A percentile compares a stretch with the other conserved stretches of the same genome.
Conservation (phyloP, 2,113 vertebrate species). For the Cinclus cinclus region DNA sequence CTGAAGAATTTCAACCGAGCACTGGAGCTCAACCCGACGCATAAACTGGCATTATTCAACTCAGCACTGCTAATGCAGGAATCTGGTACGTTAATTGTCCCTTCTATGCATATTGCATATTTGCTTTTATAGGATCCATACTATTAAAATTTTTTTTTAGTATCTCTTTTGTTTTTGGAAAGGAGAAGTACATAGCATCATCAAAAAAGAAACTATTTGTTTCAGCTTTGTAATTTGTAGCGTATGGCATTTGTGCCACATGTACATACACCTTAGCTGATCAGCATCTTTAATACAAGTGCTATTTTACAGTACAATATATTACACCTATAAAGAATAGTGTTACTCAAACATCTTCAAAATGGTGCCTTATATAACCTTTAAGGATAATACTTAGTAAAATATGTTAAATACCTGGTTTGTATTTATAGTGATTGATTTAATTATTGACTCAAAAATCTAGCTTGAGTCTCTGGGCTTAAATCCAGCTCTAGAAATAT, state of each 20-base stretch:
- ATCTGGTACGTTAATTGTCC: constrained; percentile 82
- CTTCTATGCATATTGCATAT: neutral
- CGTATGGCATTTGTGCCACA: neutral
- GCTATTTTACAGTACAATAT: neutral
- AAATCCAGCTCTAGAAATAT: neutral
- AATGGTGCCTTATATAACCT: neutral
- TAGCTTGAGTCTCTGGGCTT: neutral
- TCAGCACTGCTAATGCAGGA: constrained; percentile 98
- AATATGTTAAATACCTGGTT: neutral
- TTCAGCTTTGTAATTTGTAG: neutral
- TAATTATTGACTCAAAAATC: neutral
- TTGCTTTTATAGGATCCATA: neutral
- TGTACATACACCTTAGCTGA: neutral
- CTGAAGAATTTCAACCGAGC: constrained; percentile 93
- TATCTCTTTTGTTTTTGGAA: neutral
- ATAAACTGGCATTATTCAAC: constrained; percentile 95
- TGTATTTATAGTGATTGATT: neutral
- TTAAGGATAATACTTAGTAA: neutral
- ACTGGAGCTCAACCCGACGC: constrained; percentile 87
- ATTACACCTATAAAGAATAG: neutral
- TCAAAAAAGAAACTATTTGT: neutral
- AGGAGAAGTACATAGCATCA: neutral
- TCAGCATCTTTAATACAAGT: neutral
- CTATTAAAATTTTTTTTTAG: neutral
- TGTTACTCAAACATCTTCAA: neutral